phyloP scores from a whole-genome alignment of 2,113 vertebrate genomes.

The Sinocyclocheilus grahami region DNA sequence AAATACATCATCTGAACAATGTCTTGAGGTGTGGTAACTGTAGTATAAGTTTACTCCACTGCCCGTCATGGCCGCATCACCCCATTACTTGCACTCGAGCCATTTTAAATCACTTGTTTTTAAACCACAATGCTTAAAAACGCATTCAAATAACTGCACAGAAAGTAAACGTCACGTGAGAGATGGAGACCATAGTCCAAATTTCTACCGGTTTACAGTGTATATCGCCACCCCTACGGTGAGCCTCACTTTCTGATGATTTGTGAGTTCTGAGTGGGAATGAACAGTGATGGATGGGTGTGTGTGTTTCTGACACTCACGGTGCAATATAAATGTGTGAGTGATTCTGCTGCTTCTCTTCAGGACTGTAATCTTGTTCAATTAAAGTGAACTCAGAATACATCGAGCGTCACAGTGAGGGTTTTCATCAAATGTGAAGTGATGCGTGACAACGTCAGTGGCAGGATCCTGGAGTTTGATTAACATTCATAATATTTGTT shows the following conservation, averaged over 20 bases:
- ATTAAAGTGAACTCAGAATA: slow-evolving; percentile 18
- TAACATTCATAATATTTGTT: neutral
- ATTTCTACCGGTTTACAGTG: neutral
- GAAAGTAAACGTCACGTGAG: too few relatives aligned
- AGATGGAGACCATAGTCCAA: too few relatives aligned
- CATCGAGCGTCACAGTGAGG: neutral
- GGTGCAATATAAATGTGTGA: neutral
- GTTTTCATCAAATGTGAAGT: neutral
- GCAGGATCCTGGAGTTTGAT: neutral
- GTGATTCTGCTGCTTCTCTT: neutral
- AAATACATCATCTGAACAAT: too few relatives aligned
- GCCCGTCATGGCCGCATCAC: too few relatives aligned
- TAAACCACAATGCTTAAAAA: too few relatives aligned
- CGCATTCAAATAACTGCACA: too few relatives aligned
- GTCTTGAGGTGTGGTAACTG: too few relatives aligned
- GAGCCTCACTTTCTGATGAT: neutral
- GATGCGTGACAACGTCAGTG: neutral
- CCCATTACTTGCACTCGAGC: too few relatives aligned
- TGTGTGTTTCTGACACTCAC: neutral
- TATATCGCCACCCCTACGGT: neutral
- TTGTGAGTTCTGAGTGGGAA: neutral
- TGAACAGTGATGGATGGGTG: neutral
- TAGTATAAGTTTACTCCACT: too few relatives aligned
- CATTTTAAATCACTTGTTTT: too few relatives aligned
- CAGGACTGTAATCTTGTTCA: slow-evolving; percentile 1